Evolutionary conservation across 1,140 invertebrate genomes (phyloP).

Genomic region (Polypedilum vanderplanki): DNA sequence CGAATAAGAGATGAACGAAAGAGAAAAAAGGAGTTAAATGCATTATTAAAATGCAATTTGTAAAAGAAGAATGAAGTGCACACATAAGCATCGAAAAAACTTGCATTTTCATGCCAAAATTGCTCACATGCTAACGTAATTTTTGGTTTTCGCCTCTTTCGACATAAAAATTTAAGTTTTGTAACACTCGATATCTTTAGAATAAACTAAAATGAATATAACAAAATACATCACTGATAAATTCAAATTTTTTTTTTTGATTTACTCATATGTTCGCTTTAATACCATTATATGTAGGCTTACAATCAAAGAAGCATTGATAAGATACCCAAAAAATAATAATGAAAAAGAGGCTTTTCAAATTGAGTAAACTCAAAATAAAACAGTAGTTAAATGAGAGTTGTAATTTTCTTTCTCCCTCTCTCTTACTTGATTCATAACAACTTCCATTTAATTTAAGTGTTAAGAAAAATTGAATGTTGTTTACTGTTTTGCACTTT

Average conservation of each 20-base stretch:
- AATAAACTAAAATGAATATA: background rate
- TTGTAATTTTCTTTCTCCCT: constrained; percentile 10
- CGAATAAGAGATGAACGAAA: too few species aligned
- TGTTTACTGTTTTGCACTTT: too few species aligned
- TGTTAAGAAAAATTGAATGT: background rate
- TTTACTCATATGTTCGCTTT: background rate
- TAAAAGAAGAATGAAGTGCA: constrained; percentile 5
- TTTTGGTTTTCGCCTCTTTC: too few species aligned
- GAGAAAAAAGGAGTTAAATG: background rate
- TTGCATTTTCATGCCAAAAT: background rate
- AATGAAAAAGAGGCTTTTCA: background rate
- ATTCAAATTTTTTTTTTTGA: too few species aligned
- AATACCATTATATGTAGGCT: background rate
- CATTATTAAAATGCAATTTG: constrained; percentile 27
- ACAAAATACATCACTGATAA: background rate
- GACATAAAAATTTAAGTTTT: too few species aligned
- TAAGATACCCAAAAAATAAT: background rate
- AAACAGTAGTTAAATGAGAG: constrained; percentile 28
- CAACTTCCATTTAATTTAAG: constrained; percentile 27
- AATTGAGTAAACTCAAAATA: background rate
- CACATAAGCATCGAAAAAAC: background rate
- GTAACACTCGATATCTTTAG: too few species aligned
- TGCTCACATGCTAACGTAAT: background rate
- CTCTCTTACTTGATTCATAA: constrained; percentile 25
- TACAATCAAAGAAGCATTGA: too few species aligned